A percentile compares a stretch with the other conserved stretches of the same genome.
Evolutionary conservation across 2,797 vertebrate genomes (phyloP).

Genomic region (Danio jaintianensis): DNA sequence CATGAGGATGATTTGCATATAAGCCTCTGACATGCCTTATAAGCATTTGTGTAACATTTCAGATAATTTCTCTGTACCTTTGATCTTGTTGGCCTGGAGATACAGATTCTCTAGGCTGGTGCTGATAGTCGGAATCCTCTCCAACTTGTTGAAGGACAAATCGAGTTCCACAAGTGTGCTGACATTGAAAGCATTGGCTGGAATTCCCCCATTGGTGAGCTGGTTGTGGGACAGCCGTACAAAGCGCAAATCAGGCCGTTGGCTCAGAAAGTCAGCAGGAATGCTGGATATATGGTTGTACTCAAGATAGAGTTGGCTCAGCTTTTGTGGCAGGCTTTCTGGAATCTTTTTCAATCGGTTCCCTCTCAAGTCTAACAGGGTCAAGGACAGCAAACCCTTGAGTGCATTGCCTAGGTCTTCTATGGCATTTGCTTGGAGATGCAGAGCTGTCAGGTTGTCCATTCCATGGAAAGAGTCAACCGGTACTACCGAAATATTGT

Average conservation of each 20-base stretch:
- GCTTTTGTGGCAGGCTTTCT: constrained; percentile 77
- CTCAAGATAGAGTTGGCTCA: constrained; percentile 92
- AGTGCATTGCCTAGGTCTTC: constrained; percentile 83
- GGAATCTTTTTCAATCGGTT: constrained; percentile 89
- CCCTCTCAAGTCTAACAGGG: constrained; percentile 87
- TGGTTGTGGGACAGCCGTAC: constrained; percentile 91
- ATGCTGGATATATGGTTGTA: constrained; percentile 87
- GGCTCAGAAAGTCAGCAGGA: constrained; percentile 82
- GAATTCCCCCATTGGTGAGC: constrained; percentile 88
- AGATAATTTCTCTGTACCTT: constrained; percentile 81
- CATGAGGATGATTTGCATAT: neutral
- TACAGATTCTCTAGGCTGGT: constrained; percentile 94
- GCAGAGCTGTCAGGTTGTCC: constrained; percentile 81
- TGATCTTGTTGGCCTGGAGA: constrained; percentile 93
- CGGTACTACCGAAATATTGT: constrained; percentile 86
- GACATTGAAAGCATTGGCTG: constrained; percentile 87
- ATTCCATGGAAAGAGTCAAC: constrained; percentile 82
- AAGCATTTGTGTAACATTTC: neutral
- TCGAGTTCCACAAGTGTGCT: constrained; percentile 91
- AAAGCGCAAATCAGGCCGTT: constrained; percentile 83
- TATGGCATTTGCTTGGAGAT: constrained; percentile 87
- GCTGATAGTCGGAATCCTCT: constrained; percentile 88
- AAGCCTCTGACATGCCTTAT: neutral
- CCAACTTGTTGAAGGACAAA: constrained; percentile 93
- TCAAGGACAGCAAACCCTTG: constrained; percentile 86